Evolutionary conservation across 2,113 vertebrate genomes (phyloP).

Genomic region (Sitta europaea): DNA sequence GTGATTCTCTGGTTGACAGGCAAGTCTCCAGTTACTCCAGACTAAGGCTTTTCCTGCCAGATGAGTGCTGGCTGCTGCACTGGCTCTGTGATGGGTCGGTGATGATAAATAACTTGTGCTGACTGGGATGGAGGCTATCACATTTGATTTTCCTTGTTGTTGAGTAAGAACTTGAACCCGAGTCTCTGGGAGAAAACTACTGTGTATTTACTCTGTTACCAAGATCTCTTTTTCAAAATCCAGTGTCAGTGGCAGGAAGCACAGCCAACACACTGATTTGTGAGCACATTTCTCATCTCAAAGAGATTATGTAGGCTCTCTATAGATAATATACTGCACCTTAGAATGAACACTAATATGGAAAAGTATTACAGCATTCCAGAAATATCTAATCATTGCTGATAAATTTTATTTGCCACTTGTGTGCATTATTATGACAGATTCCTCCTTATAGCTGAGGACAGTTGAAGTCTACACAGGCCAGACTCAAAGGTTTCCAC

Average conservation of each 20-base stretch:
- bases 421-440: background rate
- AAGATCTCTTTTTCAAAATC: background rate
- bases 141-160: background rate
- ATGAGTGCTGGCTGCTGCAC: background rate
- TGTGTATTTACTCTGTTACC: background rate
- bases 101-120: constrained; percentile 9
- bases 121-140: background rate
- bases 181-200: background rate
- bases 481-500: background rate
- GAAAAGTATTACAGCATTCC: background rate
- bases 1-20: background rate
- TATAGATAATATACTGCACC: background rate
- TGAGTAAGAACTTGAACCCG: background rate
- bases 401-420: background rate
- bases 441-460: background rate
- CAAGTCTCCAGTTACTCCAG: background rate
- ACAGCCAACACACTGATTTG: background rate
- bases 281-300: background rate
- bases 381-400: background rate
- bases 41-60: background rate
- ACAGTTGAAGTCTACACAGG: background rate
- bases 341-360: background rate
- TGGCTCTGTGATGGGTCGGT: background rate
- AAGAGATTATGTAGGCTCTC: background rate
- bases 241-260: background rate